These are phyloP conservation scores for Hippopotamyrus pictus DNA, from an alignment of 2,797 vertebrate genomes.

Conservation along the genomic window DNA sequence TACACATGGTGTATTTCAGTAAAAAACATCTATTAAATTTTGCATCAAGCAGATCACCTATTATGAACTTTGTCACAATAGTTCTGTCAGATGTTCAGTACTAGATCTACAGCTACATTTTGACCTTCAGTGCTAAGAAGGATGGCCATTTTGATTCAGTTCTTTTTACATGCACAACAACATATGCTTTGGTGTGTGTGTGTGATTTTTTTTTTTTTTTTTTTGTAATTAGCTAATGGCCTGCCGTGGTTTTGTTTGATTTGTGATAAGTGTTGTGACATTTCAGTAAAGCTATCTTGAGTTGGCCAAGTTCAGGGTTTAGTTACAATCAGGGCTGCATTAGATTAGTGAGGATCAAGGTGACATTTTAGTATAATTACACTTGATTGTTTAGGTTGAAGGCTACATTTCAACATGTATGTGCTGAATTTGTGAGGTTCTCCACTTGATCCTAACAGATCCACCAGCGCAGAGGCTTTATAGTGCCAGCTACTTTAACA, in stretches of 20 bases:
- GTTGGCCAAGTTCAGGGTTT: neutral
- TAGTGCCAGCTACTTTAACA: neutral
- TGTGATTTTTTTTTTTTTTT: neutral
- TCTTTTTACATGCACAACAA: neutral
- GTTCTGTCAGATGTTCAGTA: neutral
- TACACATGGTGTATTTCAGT: neutral
- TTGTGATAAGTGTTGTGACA: slow-evolving; percentile 2
- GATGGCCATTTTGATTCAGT: neutral
- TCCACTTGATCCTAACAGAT: neutral
- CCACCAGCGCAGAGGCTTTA: neutral
- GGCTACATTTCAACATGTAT: neutral
- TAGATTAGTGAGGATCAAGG: neutral
- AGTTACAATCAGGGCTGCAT: neutral
- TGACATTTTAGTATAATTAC: neutral
- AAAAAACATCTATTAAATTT: neutral
- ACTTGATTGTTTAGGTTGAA: neutral
- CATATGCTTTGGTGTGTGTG: neutral
- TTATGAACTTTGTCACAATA: neutral
- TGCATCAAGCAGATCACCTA: neutral
- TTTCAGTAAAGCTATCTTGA: neutral
- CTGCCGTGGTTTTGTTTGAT: neutral
- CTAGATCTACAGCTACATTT: neutral
- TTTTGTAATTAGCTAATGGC: neutral
- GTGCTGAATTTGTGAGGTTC: neutral
- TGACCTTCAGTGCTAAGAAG: neutral